A percentile compares a stretch with the other conserved stretches of the same genome.
Evolutionary conservation across 1,140 invertebrate genomes (phyloP).

Genomic region (Hypsibius dujardini): DNA sequence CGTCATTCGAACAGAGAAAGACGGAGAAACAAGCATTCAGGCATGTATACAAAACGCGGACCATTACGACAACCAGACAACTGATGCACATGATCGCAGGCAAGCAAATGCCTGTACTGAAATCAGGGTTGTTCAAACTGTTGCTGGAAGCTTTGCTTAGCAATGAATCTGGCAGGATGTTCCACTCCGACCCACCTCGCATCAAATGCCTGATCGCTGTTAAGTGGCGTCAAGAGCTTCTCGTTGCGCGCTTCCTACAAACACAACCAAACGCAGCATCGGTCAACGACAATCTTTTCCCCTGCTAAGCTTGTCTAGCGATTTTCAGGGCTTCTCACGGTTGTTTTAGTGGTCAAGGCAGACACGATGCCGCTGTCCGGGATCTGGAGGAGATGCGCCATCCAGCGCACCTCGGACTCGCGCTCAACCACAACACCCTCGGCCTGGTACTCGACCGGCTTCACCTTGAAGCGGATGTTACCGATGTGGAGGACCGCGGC

Average conservation of each 20-base stretch:
- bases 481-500: constrained; percentile 75
- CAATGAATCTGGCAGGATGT: too few relatives aligned
- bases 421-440: constrained; percentile 86
- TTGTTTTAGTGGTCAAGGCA: constrained; percentile 75
- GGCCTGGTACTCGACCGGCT: constrained; percentile 52
- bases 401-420: constrained; percentile 88
- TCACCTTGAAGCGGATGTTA: constrained; percentile 84
- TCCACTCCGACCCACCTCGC: constrained; percentile 44
- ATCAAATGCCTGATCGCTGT: constrained; percentile 86
- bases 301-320: too few relatives aligned
- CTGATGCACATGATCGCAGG: too few relatives aligned
- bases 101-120: too few relatives aligned
- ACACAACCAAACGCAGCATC: constrained; percentile 23
- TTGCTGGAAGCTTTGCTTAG: too few relatives aligned
- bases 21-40: too few relatives aligned
- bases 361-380: constrained; percentile 67
- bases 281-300: constrained; percentile 12
- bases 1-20: too few relatives aligned
- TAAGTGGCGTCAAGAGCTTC: constrained; percentile 66
- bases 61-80: too few relatives aligned
- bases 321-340: constrained; percentile 40
- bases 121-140: too few relatives aligned
- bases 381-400: constrained; percentile 69
- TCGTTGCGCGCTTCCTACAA: constrained; percentile 68
- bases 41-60: too few relatives aligned